Evolutionary conservation across 2,113 vertebrate genomes (phyloP), one percentile per base, ranked within the genome.

Genomic region (Heloderma charlesbogerti): DNA sequence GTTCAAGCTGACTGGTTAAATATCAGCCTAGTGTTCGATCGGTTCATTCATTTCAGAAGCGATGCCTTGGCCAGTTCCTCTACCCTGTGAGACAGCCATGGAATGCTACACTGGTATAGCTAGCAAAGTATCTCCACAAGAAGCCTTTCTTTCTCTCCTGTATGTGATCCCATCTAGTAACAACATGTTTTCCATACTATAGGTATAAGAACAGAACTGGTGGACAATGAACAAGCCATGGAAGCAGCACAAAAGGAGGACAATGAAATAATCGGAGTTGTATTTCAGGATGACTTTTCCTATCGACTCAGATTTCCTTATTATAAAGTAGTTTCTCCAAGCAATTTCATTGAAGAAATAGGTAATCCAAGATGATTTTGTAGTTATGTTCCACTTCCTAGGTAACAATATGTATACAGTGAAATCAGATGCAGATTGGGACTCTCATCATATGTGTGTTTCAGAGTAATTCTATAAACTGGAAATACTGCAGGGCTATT

Each of bases 241-340:
- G 97, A 98, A 94, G 96, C 95, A 25, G 97, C 95, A 94, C 97
- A 95, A 81, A 12, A 93, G 37, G 92, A 29, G 0, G 92, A 97
- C 8, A 82, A 94, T 0, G 94, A 96, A 0, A 67, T 91, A 0
- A 94, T 98, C 0, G 98, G 98, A 0, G 98, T 99, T 60, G 96
- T 98, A 51, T 99, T 99, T 93, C 90, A 96, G 85, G 98, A 98
- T 91, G 95, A 96, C 51, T 97, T 97, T 43, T 98, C 98, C 1
- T 99, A 99, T 95, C 77, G n/a, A 2, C 97, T 99, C 3, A 96
- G 98, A 90, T 98, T 98, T 91, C 96, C 95, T 0, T 45, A 90
- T 86, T 82, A 89, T 86, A 88, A 86, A 9, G 84, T 97, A 6
- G 75, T 95, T 0, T 87, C 92, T 1, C 97, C 98, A 75, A 96